A percentile compares a stretch with the other conserved stretches of the same genome.
Conservation (phyloP, 2,113 vertebrate species). For the Ceyx melanurus region DNA sequence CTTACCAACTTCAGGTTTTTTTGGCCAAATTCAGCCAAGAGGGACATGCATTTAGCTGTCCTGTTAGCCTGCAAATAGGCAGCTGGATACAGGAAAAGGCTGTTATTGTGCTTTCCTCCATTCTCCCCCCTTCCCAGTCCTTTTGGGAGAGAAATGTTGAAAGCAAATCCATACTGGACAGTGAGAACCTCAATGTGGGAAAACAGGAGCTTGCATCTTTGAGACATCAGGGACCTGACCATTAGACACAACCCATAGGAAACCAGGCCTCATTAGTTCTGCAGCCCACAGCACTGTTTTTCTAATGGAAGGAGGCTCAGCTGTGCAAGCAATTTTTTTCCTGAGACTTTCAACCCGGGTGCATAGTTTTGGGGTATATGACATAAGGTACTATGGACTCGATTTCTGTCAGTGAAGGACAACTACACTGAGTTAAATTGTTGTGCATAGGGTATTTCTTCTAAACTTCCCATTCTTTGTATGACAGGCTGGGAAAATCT, state of each 20-base stretch:
- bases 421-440: background rate
- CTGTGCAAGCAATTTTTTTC: background rate
- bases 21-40: background rate
- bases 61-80: background rate
- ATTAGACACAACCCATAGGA: background rate
- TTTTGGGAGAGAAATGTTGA: background rate
- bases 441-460: background rate
- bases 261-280: slow-evolving; percentile 10
- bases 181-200: background rate
- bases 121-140: background rate
- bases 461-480: background rate
- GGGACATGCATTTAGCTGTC: rapidly evolving
- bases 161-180: background rate
- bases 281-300: slow-evolving; percentile 19
- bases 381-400: background rate
- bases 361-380: background rate
- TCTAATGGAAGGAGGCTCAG: background rate
- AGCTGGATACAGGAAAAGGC: background rate
- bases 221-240: background rate
- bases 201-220: background rate
- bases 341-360: background rate
- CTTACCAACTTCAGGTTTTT: background rate
- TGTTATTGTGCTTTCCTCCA: background rate
- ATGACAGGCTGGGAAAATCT: background rate
- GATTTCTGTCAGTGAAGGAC: background rate